phyloP scores from a whole-genome alignment of 1,140 invertebrate species.

The Oedothorax gibbosus region DNA sequence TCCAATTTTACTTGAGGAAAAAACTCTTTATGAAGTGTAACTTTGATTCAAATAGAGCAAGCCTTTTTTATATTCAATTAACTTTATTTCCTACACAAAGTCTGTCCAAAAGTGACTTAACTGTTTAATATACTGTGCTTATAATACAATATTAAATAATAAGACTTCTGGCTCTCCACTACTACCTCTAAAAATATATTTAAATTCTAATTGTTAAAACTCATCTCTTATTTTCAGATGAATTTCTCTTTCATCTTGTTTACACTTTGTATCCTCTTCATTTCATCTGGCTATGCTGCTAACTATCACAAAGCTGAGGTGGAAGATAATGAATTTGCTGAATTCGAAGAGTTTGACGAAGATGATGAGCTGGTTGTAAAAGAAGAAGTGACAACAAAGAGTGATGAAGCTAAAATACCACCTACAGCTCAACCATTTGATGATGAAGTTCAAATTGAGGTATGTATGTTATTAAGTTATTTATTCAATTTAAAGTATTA shows the following conservation, averaged over 20 bases:
- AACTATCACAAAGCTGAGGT: constrained; percentile 71
- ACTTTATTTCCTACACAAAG: no score
- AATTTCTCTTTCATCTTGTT: constrained; percentile 6
- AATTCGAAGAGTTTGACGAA: constrained; percentile 92
- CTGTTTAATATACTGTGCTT: no score
- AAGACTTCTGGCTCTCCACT: no score
- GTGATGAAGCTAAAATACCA: constrained; percentile 40
- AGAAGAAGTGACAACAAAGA: constrained; percentile 65
- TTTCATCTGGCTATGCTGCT: constrained; percentile 20
- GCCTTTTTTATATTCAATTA: no score
- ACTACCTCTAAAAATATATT: not conserved
- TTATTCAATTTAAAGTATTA: no score
- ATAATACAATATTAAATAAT: no score
- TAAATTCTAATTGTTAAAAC: not conserved
- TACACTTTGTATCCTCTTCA: constrained; percentile 8
- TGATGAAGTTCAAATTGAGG: constrained; percentile 67
- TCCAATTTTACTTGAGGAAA: no score
- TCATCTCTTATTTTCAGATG: constrained; percentile 36
- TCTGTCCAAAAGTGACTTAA: no score
- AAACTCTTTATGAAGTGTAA: no score
- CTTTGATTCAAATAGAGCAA: no score
- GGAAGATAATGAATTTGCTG: constrained; percentile 95
- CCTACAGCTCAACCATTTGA: constrained; percentile 72
- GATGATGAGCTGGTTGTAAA: constrained; percentile 72
- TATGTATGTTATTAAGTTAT: constrained; percentile 36